phyloP scores from a whole-genome alignment of 2,888 invertebrate species.

The Allolobophora icterica region DNA sequence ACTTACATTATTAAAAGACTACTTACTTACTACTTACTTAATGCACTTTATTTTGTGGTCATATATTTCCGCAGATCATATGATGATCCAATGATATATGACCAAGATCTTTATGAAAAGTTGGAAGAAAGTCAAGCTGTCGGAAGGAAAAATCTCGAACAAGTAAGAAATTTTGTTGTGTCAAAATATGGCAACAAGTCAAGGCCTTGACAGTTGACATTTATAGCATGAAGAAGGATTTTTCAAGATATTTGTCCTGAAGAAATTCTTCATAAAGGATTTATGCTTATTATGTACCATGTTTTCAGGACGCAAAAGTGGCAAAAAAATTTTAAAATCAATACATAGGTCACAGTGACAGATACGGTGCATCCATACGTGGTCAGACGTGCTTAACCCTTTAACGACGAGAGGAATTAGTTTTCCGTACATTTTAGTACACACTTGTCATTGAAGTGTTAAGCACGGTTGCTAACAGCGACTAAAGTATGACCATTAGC shows the following conservation, averaged over 20 bases:
- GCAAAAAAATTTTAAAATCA: too few relatives aligned
- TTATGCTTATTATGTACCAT: background rate
- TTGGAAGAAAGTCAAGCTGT: slow-evolving; percentile 1
- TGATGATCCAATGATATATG: slow-evolving; percentile 14
- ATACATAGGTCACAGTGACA: too few relatives aligned
- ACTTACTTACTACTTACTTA: too few relatives aligned
- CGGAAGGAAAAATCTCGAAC: background rate
- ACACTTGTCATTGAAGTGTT: too few relatives aligned
- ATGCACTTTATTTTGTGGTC: background rate
- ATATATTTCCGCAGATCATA: background rate
- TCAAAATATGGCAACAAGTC: background rate
- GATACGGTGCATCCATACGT: too few relatives aligned
- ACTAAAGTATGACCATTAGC: too few relatives aligned
- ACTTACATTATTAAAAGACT: too few relatives aligned
- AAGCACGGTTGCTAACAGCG: too few relatives aligned
- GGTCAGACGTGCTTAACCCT: too few relatives aligned
- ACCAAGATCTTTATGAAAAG: background rate
- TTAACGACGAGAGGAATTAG: too few relatives aligned
- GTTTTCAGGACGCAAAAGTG: too few relatives aligned
- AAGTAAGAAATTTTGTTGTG: background rate
- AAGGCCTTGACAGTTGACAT: background rate
- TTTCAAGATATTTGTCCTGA: background rate
- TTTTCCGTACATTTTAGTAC: too few relatives aligned
- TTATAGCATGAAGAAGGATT: background rate
- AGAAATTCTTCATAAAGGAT: background rate